phyloP scores from a whole-genome alignment of 1,140 invertebrate genomes.

The Rhynchophorus ferrugineus region DNA sequence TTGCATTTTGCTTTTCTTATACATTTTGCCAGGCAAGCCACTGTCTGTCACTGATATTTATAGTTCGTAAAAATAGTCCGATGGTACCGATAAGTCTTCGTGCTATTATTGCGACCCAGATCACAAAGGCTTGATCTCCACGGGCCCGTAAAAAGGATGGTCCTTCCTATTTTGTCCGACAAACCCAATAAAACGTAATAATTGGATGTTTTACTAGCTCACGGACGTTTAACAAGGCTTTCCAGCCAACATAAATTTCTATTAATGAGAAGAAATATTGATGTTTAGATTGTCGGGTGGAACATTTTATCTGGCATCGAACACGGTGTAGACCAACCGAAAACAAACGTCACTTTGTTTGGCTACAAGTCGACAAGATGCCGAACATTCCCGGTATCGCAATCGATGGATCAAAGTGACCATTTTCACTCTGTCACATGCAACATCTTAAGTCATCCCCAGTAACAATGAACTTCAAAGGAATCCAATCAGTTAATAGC shows the following conservation, averaged over 20 bases:
- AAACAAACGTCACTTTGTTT: neutral
- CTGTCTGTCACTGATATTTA: too few species aligned
- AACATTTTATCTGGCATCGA: neutral
- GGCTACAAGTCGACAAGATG: neutral
- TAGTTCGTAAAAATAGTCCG: neutral
- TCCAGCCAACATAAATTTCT: conserved; percentile 1
- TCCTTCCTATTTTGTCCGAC: neutral
- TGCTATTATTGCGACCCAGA: neutral
- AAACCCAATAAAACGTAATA: conserved; percentile 5
- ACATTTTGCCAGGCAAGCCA: too few species aligned
- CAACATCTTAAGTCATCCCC: too few species aligned
- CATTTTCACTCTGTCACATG: too few species aligned
- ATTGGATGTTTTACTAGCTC: neutral
- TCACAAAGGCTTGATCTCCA: neutral
- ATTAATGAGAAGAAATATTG: neutral
- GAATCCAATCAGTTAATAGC: too few species aligned
- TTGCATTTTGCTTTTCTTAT: too few species aligned
- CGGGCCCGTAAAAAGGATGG: neutral
- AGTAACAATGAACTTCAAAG: too few species aligned
- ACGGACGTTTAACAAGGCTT: neutral
- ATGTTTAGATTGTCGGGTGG: neutral
- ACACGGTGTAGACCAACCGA: neutral
- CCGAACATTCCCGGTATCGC: too few species aligned
- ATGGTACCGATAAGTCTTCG: neutral
- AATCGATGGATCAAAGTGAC: too few species aligned